phyloP scores from a whole-genome alignment of 1,140 invertebrate genomes.

The Atopsyche davidsoni region DNA sequence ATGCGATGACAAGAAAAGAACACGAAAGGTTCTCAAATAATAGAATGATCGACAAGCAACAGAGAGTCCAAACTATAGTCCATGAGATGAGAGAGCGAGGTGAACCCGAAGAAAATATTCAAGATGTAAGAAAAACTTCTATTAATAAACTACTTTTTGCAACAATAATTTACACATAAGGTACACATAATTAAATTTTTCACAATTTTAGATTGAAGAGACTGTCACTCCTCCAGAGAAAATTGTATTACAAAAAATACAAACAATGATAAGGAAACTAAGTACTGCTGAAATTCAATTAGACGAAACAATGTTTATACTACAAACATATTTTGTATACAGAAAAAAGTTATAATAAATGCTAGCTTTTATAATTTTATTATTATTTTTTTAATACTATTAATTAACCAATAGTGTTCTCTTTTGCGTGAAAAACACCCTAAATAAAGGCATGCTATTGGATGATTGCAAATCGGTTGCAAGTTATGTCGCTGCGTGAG shows the following conservation, averaged over 20 bases:
- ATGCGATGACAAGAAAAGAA: constrained; percentile 57
- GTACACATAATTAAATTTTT: constrained; percentile 4
- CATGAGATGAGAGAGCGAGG: constrained; percentile 67
- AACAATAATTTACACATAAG: not conserved
- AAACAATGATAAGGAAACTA: constrained; percentile 59
- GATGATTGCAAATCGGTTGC: no score
- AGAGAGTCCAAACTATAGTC: constrained; percentile 73
- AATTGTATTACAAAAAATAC: constrained; percentile 60
- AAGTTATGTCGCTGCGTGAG: no score
- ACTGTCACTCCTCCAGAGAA: constrained; percentile 73
- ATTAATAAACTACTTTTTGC: no score
- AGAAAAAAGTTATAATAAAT: constrained; percentile 26
- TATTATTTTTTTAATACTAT: no score
- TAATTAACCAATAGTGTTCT: no score
- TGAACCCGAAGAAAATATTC: constrained; percentile 66
- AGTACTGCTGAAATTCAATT: constrained; percentile 61
- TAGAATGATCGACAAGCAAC: constrained; percentile 77
- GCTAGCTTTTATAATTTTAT: not conserved
- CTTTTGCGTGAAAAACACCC: no score
- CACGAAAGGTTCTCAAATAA: constrained; percentile 59
- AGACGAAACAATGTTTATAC: constrained; percentile 67
- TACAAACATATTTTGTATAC: constrained; percentile 55
- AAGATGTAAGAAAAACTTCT: constrained; percentile 57
- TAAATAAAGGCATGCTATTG: no score
- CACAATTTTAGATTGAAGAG: constrained; percentile 58